phyloP scores from a whole-genome alignment of 2,888 invertebrate genomes.

The Lepidochrysops patricia region DNA sequence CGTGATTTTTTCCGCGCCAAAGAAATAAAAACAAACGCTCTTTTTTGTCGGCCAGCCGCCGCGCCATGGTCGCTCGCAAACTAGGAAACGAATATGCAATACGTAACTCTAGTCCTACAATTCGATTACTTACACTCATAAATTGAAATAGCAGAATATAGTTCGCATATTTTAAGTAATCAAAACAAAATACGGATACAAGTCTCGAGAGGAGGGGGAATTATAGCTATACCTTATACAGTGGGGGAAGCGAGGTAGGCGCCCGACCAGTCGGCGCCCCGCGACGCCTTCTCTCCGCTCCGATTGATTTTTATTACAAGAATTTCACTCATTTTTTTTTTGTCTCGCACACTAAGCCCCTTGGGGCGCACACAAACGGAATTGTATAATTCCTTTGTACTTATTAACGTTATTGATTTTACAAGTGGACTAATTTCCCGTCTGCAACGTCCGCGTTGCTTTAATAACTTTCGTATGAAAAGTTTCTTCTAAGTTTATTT shows the following conservation, averaged over 20 bases:
- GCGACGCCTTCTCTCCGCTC: slow-evolving; percentile 70
- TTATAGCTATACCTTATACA: slow-evolving; percentile 43
- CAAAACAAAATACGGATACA: not conserved
- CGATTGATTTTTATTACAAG: slow-evolving; percentile 77
- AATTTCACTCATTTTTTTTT: slow-evolving; percentile 71
- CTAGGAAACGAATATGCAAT: not conserved
- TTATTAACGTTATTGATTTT: slow-evolving; percentile 74
- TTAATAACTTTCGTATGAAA: not conserved
- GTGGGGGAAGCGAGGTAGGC: slow-evolving; percentile 36
- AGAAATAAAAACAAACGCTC: slow-evolving; percentile 74
- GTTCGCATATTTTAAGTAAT: not conserved
- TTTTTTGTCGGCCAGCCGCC: slow-evolving; percentile 53
- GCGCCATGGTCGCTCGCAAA: slow-evolving; percentile 22
- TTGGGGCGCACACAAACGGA: slow-evolving; percentile 59
- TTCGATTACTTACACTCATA: not conserved
- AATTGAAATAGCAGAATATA: not conserved
- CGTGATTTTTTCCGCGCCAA: slow-evolving; percentile 69
- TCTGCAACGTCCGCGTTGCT: slow-evolving; percentile 1
- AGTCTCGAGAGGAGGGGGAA: slow-evolving; percentile 45
- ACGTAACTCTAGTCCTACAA: not conserved
- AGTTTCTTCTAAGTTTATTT: too few relatives aligned
- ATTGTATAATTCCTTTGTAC: slow-evolving; percentile 73
- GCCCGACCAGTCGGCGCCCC: slow-evolving; percentile 66
- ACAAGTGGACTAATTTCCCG: slow-evolving; percentile 45
- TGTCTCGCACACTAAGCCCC: slow-evolving; percentile 55